phyloP scores from a whole-genome alignment of 2,113 vertebrate genomes.

The Hippocampus comes region DNA sequence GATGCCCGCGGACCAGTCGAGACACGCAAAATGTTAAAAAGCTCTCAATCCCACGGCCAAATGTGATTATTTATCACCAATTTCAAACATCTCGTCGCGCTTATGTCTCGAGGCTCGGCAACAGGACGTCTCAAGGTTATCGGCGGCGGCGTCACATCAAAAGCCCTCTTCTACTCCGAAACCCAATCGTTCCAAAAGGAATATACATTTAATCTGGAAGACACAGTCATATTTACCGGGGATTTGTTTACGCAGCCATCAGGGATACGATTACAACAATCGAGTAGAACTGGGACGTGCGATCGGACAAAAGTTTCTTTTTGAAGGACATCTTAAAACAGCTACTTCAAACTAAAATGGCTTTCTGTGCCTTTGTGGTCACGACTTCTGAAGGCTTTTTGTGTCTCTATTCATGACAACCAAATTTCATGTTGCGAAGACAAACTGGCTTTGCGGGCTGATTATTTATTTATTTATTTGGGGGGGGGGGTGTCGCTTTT shows the following conservation, averaged over 20 bases:
- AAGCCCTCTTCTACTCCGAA: conserved; percentile 15
- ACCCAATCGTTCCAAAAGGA: conserved; percentile 11
- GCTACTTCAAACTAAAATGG: not conserved
- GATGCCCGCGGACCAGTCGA: not conserved
- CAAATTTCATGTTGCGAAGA: not conserved
- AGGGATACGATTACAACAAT: not conserved
- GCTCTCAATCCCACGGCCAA: not conserved
- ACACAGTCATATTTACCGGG: conserved; percentile 30
- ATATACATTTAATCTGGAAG: conserved; percentile 37
- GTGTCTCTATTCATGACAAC: not conserved
- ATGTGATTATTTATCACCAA: conserved; percentile 2
- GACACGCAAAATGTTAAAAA: not conserved
- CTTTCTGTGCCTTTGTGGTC: not conserved
- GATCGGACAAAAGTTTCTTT: not conserved
- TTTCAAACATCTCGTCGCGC: not conserved
- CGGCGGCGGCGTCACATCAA: conserved; percentile 28
- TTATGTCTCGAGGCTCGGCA: conserved; percentile 3
- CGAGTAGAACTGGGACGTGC: not conserved
- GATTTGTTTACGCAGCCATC: not conserved
- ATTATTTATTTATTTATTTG: not conserved
- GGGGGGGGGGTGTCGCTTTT: too few relatives aligned
- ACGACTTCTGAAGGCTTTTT: not conserved
- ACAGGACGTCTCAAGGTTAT: conserved; percentile 32
- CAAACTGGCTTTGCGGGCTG: not conserved
- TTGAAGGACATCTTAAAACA: not conserved